Evolutionary conservation across 2,888 invertebrate genomes (phyloP), one percentile per base, ranked within the genome.

Genomic region (Leucophenga maculata): DNA sequence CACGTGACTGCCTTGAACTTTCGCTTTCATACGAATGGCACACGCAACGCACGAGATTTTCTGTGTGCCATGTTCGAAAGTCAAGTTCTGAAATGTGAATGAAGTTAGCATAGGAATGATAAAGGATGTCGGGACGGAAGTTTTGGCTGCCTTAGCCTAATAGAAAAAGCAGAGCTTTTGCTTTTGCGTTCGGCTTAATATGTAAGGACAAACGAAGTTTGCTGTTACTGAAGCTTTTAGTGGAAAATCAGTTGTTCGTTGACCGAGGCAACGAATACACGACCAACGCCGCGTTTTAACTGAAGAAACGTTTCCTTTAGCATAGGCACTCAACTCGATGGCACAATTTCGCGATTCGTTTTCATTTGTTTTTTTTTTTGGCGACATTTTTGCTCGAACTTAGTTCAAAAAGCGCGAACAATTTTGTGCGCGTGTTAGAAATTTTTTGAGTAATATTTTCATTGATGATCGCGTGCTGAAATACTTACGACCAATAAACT

Each of bases 161-260:
- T 18, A 18, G 50, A 1, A 50, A 16, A 50, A 4, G 39, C 20
- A 64, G 26, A 64, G 62, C 62, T 64, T 64, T 64, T n/a, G 22
- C 26, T 14, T 20, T 26, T 11, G 11, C 31, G 0, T 48, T 32
- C 39, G 62, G 62, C 13, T 48, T 11, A 62, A n/a, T 20, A 44
- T 44, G 9, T 65, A 75, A 72, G 77, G 75, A 74, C 73, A 73
- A 67, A 20, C 75, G 73, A 77, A 72, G 71, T 69, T 44, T 39
- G 31, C 50, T 67, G 54, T 48, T 69, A 54, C 54, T 55, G 16
- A 62, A 60, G 67, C 75, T 75, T 75, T 78, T 62, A 60, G 72
- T 72, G 71, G 57, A 44, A 75, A 75, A 73, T 80, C 82, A 80
- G 80, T 80, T 78, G 78, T 75, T 75, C 74, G 75, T 76, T 74